Percentiles rank a stretch among this genome's conserved stretches.
Conservation (phyloP, 2,797 vertebrate species). For the Yasuhikotakia modesta region DNA sequence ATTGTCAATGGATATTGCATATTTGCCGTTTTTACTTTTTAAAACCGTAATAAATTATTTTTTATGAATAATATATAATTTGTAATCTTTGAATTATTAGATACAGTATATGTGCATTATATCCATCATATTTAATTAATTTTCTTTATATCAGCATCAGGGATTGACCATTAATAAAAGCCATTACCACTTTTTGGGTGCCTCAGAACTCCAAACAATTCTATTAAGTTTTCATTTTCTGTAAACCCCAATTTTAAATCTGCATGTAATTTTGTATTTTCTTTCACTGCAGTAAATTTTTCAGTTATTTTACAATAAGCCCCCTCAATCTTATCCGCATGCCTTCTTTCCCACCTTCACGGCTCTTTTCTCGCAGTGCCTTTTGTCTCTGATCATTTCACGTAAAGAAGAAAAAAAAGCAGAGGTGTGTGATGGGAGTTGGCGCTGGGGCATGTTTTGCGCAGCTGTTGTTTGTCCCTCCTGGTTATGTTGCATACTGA, state of each 20-base stretch:
- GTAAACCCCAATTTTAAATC: not conserved
- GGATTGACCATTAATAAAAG: too few relatives aligned
- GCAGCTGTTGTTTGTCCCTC: slow-evolving; percentile 72
- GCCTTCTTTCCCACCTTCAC: slow-evolving; percentile 22
- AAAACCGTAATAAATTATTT: too few relatives aligned
- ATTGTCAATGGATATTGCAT: not conserved
- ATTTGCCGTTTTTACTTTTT: too few relatives aligned
- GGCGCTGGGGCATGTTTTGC: slow-evolving; percentile 69
- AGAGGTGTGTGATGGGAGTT: slow-evolving; percentile 45
- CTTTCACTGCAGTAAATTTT: not conserved
- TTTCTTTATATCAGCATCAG: too few relatives aligned
- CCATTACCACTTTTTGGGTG: not conserved
- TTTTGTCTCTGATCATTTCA: slow-evolving; percentile 38
- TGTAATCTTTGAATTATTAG: too few relatives aligned
- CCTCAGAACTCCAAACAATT: not conserved
- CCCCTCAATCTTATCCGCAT: slow-evolving; percentile 12
- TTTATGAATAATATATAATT: too few relatives aligned
- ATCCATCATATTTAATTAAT: too few relatives aligned
- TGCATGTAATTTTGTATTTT: not conserved
- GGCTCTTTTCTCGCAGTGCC: slow-evolving; percentile 7
- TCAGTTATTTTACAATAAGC: slow-evolving; percentile 8
- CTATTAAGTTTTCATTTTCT: not conserved
- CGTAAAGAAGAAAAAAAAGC: slow-evolving; percentile 36
- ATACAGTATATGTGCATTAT: too few relatives aligned
- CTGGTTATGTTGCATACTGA: slow-evolving; percentile 66